Evolutionary conservation across 2,888 invertebrate genomes (phyloP).

Genomic region (Caenorhabditis afra): DNA sequence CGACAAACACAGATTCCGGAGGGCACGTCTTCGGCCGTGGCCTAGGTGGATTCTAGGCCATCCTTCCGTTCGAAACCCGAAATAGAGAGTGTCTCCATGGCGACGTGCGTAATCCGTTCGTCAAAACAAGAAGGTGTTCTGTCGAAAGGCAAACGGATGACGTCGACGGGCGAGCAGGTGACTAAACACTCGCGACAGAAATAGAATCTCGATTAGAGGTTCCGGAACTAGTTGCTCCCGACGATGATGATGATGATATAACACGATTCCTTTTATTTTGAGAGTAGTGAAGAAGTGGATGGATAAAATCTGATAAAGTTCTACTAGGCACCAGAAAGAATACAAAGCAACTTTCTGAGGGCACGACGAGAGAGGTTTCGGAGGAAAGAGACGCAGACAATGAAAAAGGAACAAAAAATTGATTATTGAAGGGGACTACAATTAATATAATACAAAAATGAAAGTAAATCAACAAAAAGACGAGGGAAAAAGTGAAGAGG

Average conservation of each 20-base stretch:
- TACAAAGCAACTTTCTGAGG: background rate
- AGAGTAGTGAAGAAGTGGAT: no score
- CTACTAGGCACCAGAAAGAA: no score
- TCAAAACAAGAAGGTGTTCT: constrained; percentile 13
- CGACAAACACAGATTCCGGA: no score
- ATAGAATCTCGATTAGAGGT: background rate
- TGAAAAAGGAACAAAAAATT: no score
- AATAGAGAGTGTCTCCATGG: constrained; percentile 7
- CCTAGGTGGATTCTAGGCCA: background rate
- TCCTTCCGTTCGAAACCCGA: background rate
- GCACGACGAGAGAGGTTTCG: background rate
- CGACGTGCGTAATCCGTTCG: constrained; percentile 12
- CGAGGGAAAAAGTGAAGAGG: constrained; percentile 13
- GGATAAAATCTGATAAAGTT: no score
- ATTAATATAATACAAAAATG: constrained; percentile 21
- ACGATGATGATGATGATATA: no score
- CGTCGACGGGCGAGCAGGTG: constrained; percentile 11
- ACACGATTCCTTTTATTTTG: no score
- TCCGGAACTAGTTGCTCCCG: background rate
- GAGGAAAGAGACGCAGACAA: background rate
- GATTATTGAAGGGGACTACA: background rate
- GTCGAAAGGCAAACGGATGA: background rate
- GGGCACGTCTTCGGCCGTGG: no score
- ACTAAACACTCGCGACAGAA: background rate
- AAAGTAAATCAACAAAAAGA: constrained; percentile 28